Percentiles rank a stretch among this genome's conserved stretches.
These are phyloP conservation scores for Catharus minimus DNA, from an alignment of 2,113 vertebrate species.

Conservation along the genomic window DNA sequence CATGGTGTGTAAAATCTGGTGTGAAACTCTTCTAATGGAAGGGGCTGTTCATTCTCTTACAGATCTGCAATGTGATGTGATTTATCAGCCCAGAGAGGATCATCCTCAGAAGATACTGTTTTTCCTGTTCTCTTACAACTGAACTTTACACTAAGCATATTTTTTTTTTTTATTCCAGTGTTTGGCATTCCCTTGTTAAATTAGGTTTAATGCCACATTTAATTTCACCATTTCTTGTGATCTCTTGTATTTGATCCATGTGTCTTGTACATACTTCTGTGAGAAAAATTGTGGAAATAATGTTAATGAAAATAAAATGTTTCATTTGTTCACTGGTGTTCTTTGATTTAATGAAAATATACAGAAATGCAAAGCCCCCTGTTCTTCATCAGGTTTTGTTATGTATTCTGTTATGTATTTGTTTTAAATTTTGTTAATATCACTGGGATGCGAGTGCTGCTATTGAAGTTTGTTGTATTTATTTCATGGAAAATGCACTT, in stretches of 20 bases:
- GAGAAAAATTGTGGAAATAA: background rate
- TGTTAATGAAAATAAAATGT: slow-evolving; percentile 2
- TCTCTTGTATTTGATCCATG: background rate
- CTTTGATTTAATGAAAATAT: background rate
- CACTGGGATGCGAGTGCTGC: background rate
- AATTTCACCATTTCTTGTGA: background rate
- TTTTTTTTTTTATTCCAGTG: background rate
- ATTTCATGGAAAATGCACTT: background rate
- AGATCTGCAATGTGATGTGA: background rate
- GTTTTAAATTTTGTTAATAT: background rate
- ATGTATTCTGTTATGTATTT: background rate
- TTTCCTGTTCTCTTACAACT: background rate
- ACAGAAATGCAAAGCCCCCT: background rate
- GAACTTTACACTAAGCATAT: background rate
- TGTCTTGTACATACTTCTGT: background rate
- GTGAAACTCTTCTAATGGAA: background rate
- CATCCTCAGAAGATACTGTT: background rate
- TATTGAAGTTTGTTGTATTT: background rate
- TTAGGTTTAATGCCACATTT: background rate
- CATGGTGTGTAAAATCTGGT: background rate
- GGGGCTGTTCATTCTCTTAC: background rate
- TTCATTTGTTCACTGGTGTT: background rate
- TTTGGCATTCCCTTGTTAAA: background rate
- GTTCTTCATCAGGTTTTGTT: background rate
- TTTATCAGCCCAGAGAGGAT: background rate